These are phyloP conservation scores for Apomyelois bistriatella DNA, from an alignment of 2,888 invertebrate genomes.

Conservation along the genomic window DNA sequence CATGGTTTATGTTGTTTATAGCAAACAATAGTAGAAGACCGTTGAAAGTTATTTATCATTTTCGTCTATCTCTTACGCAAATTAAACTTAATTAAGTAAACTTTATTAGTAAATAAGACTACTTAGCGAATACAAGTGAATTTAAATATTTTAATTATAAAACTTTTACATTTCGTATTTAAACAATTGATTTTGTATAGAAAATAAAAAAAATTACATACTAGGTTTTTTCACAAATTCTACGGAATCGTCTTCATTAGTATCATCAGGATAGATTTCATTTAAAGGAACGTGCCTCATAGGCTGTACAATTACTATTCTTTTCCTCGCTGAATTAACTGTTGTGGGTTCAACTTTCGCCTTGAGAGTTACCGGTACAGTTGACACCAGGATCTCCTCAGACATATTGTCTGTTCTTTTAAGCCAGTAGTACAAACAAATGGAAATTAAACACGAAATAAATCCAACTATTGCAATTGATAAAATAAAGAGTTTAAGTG, in stretches of 20 bases:
- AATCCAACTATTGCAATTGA: conserved; percentile 29
- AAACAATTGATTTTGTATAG: too few species aligned
- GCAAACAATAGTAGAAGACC: too few species aligned
- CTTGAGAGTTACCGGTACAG: background rate
- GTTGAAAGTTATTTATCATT: too few species aligned
- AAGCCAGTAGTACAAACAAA: conserved; percentile 42
- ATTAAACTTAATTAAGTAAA: too few species aligned
- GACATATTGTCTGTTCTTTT: conserved; percentile 3
- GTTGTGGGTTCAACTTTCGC: background rate
- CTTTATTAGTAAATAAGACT: too few species aligned
- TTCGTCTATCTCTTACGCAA: too few species aligned
- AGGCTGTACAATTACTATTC: conserved; percentile 25
- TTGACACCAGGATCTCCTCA: background rate
- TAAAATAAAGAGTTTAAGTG: conserved; percentile 43
- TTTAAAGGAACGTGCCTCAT: conserved; percentile 45
- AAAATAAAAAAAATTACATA: conserved; percentile 23
- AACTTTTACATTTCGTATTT: too few species aligned
- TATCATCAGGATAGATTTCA: conserved; percentile 35
- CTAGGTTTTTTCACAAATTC: conserved; percentile 37
- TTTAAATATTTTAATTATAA: too few species aligned
- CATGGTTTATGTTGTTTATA: background rate
- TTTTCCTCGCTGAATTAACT: background rate
- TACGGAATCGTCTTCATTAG: conserved; percentile 33
- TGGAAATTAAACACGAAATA: conserved; percentile 34
- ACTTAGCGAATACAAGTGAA: too few species aligned